These are phyloP conservation scores for Pteronura brasiliensis DNA, from an alignment of 2,113 vertebrate species.

Conservation along the genomic window DNA sequence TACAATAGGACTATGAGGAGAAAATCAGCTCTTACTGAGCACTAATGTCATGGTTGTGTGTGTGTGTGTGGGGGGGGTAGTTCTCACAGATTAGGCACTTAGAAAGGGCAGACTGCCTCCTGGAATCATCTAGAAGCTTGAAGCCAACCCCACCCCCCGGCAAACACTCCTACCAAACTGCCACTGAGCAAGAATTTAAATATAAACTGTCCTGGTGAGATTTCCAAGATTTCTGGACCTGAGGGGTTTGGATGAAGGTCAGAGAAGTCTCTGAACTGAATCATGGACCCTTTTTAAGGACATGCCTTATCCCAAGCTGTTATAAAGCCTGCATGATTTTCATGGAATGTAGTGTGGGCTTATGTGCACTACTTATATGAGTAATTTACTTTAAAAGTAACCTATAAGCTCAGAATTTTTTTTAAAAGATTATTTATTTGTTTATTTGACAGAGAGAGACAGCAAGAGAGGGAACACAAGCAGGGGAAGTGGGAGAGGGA, in stretches of 20 bases:
- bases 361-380: not conserved
- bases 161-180: slow-evolving; percentile 32
- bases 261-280: not conserved
- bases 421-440: not conserved
- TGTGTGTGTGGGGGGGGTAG: not conserved
- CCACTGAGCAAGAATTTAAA: slow-evolving; percentile 29
- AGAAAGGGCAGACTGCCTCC: not conserved
- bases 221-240: slow-evolving; percentile 40
- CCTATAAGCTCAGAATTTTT: not conserved
- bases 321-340: not conserved
- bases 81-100: not conserved
- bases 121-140: slow-evolving; percentile 33
- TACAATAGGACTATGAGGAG: not conserved
- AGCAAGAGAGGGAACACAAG: no score
- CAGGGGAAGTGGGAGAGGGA: no score
- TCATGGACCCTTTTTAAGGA: not conserved
- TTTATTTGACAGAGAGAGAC: no score
- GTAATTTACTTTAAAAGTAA: slow-evolving; percentile 36
- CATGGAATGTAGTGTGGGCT: not conserved
- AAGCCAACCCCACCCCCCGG: not conserved
- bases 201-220: slow-evolving; percentile 22
- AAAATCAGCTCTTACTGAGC: not conserved
- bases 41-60: not conserved
- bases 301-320: not conserved
- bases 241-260: slow-evolving; percentile 41